Evolutionary conservation across 1,140 invertebrate species (phyloP), one percentile per base, ranked within the genome.

Genomic region (Atta texana): DNA sequence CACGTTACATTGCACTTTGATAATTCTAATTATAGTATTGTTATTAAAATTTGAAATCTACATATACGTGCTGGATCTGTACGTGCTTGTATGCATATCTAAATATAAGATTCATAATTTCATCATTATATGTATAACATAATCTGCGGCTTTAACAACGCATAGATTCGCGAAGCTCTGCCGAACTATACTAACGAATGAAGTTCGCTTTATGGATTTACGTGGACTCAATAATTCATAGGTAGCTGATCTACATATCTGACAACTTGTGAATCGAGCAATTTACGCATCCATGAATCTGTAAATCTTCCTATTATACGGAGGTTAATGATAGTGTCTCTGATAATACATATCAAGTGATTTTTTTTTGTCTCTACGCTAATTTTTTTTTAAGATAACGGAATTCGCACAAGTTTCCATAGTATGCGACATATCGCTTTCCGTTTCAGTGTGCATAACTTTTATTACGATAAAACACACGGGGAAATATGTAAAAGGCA

Each of bases 401-500:
- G 16, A 21, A 21, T 34, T 3, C 18, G 51, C 69, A 53, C 55
- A 39, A 31, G 28, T 55, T 39, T 39, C 28, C 39, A 21, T 4
- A 28, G 39, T 14, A 34, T 44, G n/a, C 10, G 53, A 10, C 21
- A 57, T 10, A 28, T 7, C 49, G 64, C 64, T 81, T 74, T 61
- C 24, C 21, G 59, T 84, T 55, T 34, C 55, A 49, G n/a, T 14
- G 55, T 34, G 69, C 7, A 18, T 61, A 84, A 84, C 69, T 69
- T 84, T 84, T 75, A 84, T 84, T 51, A 75, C 69, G 69, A 84
- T 75, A 84, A 84, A 84, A 75, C 55, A 74, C 49, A 63, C 55
- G 49, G 16, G 80, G n/a, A 21, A 74, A 16, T 49, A 49, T 55
- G 55, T 44, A 84, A 84, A 84, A n/a, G n/a, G n/a, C n/a, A n/a